A percentile compares a stretch with the other conserved stretches of the same genome.
These are phyloP conservation scores for Musca vetustissima DNA, from an alignment of 1,140 invertebrate genomes.

Conservation along the genomic window DNA sequence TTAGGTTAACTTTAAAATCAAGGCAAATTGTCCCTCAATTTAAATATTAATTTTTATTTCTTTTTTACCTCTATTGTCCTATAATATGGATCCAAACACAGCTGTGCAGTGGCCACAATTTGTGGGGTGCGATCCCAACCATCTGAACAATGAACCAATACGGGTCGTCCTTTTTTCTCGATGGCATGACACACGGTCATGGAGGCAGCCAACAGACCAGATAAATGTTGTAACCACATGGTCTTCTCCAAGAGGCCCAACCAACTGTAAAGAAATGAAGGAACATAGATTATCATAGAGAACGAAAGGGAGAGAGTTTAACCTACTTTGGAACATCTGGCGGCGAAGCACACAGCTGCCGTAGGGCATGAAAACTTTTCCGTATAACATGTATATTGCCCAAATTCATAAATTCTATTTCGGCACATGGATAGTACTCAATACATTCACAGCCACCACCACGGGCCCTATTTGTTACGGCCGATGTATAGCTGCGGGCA, in stretches of 20 bases:
- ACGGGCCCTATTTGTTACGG: slow-evolving; percentile 91
- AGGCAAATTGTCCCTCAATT: too few species aligned
- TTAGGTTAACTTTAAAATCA: too few species aligned
- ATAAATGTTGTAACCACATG: slow-evolving; percentile 88
- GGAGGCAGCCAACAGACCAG: slow-evolving; percentile 78
- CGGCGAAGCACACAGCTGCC: slow-evolving; percentile 73
- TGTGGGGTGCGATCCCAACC: slow-evolving; percentile 97
- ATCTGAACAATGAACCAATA: slow-evolving; percentile 94
- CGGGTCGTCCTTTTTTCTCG: slow-evolving; percentile 81
- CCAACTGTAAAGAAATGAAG: slow-evolving; percentile 68
- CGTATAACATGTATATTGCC: slow-evolving; percentile 95
- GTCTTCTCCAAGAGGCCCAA: slow-evolving; percentile 82
- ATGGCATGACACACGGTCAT: slow-evolving; percentile 78
- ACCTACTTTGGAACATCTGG: slow-evolving; percentile 77
- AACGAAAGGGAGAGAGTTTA: too few species aligned
- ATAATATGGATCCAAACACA: slow-evolving; percentile 93
- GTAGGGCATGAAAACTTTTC: slow-evolving; percentile 78
- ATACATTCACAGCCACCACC: slow-evolving; percentile 95
- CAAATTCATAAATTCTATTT: slow-evolving; percentile 96
- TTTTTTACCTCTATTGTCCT: slow-evolving; percentile 77
- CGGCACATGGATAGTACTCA: slow-evolving; percentile 92
- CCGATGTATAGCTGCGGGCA: slow-evolving; percentile 91
- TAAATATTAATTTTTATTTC: background rate
- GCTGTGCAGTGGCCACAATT: slow-evolving; percentile 85
- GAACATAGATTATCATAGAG: too few species aligned